Conservation (phyloP, 1,140 invertebrate species). For the Matsumurasca onukii region DNA sequence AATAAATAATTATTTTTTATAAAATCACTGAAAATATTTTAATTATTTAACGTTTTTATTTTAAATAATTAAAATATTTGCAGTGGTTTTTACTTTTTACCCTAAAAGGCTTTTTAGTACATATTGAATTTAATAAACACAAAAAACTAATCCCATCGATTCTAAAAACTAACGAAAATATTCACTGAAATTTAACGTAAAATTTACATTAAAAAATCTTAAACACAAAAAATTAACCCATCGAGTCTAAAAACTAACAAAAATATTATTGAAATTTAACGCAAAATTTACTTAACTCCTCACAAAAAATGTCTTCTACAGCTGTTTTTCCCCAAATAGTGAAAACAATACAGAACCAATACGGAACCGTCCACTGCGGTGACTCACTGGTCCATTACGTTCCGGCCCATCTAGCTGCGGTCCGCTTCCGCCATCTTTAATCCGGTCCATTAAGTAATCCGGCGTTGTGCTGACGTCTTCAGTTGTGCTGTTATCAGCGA, state of each 20-base stretch:
- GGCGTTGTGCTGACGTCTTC: slow-evolving; percentile 17
- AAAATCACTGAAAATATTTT: neutral
- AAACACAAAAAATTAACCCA: neutral
- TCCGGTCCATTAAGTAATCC: slow-evolving; percentile 29
- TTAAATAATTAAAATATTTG: neutral
- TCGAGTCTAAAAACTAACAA: neutral
- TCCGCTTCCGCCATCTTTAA: slow-evolving; percentile 26
- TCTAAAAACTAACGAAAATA: too few relatives aligned
- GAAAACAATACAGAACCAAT: neutral
- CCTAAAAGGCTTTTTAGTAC: too few relatives aligned
- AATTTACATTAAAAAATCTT: neutral
- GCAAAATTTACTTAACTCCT: neutral
- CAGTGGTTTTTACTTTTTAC: neutral
- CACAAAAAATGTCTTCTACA: neutral
- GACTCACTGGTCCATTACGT: slow-evolving; percentile 21
- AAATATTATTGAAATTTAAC: neutral
- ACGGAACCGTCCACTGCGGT: neutral
- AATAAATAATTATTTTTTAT: neutral
- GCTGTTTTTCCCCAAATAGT: too few relatives aligned
- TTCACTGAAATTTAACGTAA: neutral
- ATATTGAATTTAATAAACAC: too few relatives aligned
- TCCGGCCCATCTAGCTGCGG: slow-evolving; percentile 17
- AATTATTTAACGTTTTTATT: neutral
- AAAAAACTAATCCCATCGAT: too few relatives aligned
- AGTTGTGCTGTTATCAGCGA: slow-evolving; percentile 12